Evolutionary conservation across 2,113 vertebrate species (phyloP).

Genomic region (Phyllopteryx taeniolatus): DNA sequence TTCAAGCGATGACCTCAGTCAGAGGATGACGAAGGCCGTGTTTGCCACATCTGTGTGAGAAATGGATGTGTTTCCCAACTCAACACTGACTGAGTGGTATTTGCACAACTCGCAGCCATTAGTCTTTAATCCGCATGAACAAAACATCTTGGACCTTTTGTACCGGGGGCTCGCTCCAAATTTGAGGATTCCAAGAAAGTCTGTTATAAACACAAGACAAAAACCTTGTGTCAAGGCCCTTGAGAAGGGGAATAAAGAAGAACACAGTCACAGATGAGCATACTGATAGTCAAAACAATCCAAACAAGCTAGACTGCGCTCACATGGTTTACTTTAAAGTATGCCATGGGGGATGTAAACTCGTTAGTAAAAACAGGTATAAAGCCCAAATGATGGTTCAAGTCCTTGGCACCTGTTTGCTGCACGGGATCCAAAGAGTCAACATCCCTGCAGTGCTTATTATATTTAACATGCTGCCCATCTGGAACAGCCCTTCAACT

Average conservation of each 20-base stretch:
- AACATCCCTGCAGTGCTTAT: conserved; percentile 18
- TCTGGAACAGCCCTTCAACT: conserved; percentile 15
- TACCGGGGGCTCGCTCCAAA: neutral
- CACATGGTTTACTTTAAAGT: conserved; percentile 41
- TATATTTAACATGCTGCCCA: conserved; percentile 33
- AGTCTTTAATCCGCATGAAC: neutral
- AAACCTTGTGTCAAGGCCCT: conserved; percentile 12
- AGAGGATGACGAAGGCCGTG: conserved; percentile 1
- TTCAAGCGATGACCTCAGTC: conserved; percentile 24
- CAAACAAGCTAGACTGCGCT: conserved; percentile 38
- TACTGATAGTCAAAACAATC: conserved; percentile 25
- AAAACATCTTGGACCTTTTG: neutral
- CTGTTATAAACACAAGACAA: conserved; percentile 13
- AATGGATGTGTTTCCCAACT: neutral
- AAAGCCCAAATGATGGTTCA: conserved; percentile 17
- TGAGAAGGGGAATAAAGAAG: conserved; percentile 19
- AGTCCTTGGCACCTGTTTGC: conserved; percentile 43
- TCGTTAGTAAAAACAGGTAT: conserved; percentile 24
- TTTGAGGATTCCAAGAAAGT: neutral
- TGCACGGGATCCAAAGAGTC: conserved; percentile 1
- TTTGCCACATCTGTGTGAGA: conserved; percentile 14
- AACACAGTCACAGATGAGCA: conserved; percentile 36
- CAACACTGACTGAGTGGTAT: conserved; percentile 1
- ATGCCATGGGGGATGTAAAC: conserved; percentile 38
- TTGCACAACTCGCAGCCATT: conserved; percentile 10